Percentiles rank a stretch among this genome's conserved stretches.
phyloP scores from a whole-genome alignment of 1,140 invertebrate species.

The Listronotus oregonensis region DNA sequence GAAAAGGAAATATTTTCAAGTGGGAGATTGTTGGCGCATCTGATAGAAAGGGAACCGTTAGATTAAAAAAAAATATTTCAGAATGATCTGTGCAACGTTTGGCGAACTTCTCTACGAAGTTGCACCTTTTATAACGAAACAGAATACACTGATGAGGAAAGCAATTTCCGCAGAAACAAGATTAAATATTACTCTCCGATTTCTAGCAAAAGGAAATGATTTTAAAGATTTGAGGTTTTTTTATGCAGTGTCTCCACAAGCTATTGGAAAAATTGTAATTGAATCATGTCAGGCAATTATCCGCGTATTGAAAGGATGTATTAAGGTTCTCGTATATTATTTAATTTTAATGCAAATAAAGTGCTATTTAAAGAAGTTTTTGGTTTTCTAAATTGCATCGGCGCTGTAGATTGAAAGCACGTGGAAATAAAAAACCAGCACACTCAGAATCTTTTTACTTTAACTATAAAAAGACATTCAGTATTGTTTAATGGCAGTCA shows the following conservation, averaged over 20 bases:
- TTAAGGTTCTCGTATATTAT: too few species aligned
- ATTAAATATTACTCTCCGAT: neutral
- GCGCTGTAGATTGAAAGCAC: too few species aligned
- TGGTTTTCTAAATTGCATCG: constrained; percentile 1
- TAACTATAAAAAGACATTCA: too few species aligned
- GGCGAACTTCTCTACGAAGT: neutral
- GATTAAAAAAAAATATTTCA: constrained; percentile 3
- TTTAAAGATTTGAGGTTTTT: constrained; percentile 7
- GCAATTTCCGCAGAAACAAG: constrained; percentile 9
- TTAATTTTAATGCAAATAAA: too few species aligned
- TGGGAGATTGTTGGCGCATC: too few species aligned
- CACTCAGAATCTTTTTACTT: too few species aligned
- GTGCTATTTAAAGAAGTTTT: constrained; percentile 7
- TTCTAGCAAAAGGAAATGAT: constrained; percentile 1
- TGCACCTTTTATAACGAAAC: too few species aligned
- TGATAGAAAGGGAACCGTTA: too few species aligned
- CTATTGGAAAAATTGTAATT: constrained; percentile 12
- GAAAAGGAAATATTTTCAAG: too few species aligned
- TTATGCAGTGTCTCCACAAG: constrained; percentile 11
- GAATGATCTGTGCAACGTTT: too few species aligned
- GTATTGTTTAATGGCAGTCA: too few species aligned
- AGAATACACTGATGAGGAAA: neutral
- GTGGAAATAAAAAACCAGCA: too few species aligned
- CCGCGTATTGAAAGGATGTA: neutral
- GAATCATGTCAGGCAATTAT: constrained; percentile 7